Conservation (phyloP, 2,888 invertebrate species). For the Entomobrya multifasciata region DNA sequence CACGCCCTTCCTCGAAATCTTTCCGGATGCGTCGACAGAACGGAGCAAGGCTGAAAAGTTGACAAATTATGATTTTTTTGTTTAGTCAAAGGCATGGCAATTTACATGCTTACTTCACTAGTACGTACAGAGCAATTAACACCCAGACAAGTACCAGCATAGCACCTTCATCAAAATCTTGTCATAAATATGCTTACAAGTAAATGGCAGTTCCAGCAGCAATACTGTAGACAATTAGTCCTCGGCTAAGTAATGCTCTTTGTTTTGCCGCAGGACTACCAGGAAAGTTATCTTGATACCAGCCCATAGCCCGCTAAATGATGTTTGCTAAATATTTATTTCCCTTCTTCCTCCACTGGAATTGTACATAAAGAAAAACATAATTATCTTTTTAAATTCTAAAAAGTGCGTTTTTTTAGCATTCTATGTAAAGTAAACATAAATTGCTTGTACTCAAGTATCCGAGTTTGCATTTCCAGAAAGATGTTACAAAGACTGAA, state of each 20-base stretch:
- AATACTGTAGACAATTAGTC: constrained; percentile 7
- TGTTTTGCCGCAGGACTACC: constrained; percentile 61
- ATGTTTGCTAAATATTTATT: background rate
- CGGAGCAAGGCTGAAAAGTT: background rate
- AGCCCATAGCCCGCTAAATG: constrained; percentile 50
- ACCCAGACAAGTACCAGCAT: too few species aligned
- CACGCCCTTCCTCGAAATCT: background rate
- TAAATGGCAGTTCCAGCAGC: background rate
- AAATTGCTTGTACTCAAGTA: too few species aligned
- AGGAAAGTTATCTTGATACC: constrained; percentile 61
- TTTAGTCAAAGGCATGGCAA: too few species aligned
- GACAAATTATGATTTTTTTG: background rate
- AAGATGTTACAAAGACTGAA: too few species aligned
- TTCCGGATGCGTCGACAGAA: background rate
- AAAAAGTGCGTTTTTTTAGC: too few species aligned
- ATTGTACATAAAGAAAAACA: too few species aligned
- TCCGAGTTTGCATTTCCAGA: too few species aligned
- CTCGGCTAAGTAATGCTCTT: constrained; percentile 15
- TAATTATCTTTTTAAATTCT: too few species aligned
- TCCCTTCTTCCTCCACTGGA: background rate
- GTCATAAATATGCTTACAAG: constrained; percentile 6
- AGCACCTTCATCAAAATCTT: too few species aligned
- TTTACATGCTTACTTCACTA: too few species aligned
- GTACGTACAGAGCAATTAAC: too few species aligned
- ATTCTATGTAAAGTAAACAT: too few species aligned